These are phyloP conservation scores for Eudasyphora cyanicolor DNA, from an alignment of 2,888 invertebrate genomes.

Conservation along the genomic window DNA sequence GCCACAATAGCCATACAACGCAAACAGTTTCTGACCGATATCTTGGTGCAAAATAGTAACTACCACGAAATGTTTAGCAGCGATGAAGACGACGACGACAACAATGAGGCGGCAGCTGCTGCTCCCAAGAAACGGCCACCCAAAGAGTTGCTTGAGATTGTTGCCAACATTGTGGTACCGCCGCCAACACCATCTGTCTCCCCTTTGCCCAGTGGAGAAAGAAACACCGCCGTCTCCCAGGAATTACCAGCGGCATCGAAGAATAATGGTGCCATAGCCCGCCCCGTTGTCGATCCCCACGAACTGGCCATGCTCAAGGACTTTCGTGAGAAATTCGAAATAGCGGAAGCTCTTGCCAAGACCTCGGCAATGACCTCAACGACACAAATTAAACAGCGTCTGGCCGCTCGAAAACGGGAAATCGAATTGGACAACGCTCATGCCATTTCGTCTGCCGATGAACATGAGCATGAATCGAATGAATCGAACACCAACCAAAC, in stretches of 20 bases:
- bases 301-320: constrained; percentile 73
- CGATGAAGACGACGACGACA: constrained; percentile 56
- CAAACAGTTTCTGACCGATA: constrained; percentile 71
- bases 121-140: constrained; percentile 41
- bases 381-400: constrained; percentile 81
- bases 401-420: constrained; percentile 82
- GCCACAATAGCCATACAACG: constrained; percentile 70
- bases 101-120: background rate
- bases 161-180: constrained; percentile 45
- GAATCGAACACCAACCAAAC: constrained; percentile 16
- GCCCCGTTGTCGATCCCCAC: constrained; percentile 63
- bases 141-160: constrained; percentile 46
- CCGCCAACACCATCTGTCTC: constrained; percentile 12
- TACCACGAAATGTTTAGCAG: constrained; percentile 52
- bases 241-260: too few relatives aligned
- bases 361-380: constrained; percentile 83
- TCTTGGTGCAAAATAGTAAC: constrained; percentile 64
- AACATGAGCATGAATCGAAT: constrained; percentile 10
- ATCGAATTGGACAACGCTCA: constrained; percentile 79
- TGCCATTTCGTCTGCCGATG: constrained; percentile 53
- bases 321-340: constrained; percentile 80
- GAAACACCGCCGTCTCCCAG: too few relatives aligned
- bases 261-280: background rate
- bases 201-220: background rate
- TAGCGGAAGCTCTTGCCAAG: constrained; percentile 83